Conservation (phyloP, 2,888 invertebrate genomes). For the Erebia epiphron region DNA sequence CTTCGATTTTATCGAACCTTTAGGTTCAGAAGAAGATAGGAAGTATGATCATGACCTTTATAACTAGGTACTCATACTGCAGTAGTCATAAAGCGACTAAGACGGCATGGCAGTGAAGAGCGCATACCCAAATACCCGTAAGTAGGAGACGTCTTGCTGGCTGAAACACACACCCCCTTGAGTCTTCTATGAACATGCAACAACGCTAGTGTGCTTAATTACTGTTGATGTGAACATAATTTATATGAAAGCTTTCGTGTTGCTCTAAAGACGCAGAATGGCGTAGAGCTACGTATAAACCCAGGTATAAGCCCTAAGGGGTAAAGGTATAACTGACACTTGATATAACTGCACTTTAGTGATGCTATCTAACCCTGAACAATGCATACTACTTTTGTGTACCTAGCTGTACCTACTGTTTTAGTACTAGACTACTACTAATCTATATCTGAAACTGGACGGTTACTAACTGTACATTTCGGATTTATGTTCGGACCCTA, state of each 20-base stretch:
- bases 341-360: conserved; percentile 12
- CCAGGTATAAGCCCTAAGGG: conserved; percentile 25
- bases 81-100: not conserved
- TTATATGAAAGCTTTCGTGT: conserved; percentile 23
- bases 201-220: conserved; percentile 19
- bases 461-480: too few species aligned
- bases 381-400: not conserved
- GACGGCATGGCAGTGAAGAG: not conserved
- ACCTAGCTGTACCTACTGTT: too few species aligned
- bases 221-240: conserved; percentile 25
- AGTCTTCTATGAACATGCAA: conserved; percentile 20
- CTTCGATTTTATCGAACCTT: too few species aligned
- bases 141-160: conserved; percentile 12
- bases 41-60: not conserved
- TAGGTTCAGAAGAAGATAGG: too few species aligned
- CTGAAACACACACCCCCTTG: conserved; percentile 12
- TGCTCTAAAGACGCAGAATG: conserved; percentile 19
- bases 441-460: too few species aligned
- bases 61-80: not conserved
- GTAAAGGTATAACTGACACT: conserved; percentile 21
- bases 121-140: conserved; percentile 3
- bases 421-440: too few species aligned
- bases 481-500: too few species aligned
- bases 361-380: not conserved
- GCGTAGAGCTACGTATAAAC: conserved; percentile 30